phyloP scores from a whole-genome alignment of 2,797 vertebrate species.

The Clarias laeviceps region DNA sequence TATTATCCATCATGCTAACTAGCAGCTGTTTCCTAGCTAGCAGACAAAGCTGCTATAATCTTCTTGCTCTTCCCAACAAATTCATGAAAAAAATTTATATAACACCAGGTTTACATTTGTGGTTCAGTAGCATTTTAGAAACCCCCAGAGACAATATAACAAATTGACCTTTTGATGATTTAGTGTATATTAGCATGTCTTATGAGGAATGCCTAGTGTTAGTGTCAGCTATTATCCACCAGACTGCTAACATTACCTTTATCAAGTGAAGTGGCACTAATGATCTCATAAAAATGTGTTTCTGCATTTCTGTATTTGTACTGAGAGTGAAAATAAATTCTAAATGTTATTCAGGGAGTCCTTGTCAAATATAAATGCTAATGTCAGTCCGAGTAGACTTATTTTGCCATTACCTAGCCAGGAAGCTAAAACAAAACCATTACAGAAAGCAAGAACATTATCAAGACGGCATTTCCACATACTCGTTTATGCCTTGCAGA shows the following conservation, averaged over 20 bases:
- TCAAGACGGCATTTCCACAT: slow-evolving; percentile 17
- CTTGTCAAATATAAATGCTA: slow-evolving; percentile 29
- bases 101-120: neutral
- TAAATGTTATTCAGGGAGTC: slow-evolving; percentile 25
- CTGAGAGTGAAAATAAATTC: slow-evolving; percentile 18
- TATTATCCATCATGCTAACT: neutral
- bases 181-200: slow-evolving; percentile 17
- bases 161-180: slow-evolving; percentile 28
- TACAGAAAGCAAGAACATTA: slow-evolving; percentile 23
- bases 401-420: slow-evolving; percentile 17
- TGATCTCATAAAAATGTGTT: slow-evolving; percentile 19
- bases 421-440: slow-evolving; percentile 22
- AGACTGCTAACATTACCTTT: slow-evolving; percentile 29
- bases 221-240: slow-evolving; percentile 18
- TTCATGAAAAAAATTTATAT: neutral
- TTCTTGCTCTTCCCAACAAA: neutral
- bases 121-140: slow-evolving; percentile 9
- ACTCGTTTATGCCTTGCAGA: slow-evolving; percentile 4
- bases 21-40: neutral
- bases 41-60: neutral
- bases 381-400: slow-evolving; percentile 27
- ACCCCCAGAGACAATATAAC: neutral
- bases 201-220: slow-evolving; percentile 5
- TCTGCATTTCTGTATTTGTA: slow-evolving; percentile 33
- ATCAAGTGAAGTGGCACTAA: slow-evolving; percentile 32